Conservation (phyloP, 2,888 invertebrate species). For the Lamproptera curius region DNA sequence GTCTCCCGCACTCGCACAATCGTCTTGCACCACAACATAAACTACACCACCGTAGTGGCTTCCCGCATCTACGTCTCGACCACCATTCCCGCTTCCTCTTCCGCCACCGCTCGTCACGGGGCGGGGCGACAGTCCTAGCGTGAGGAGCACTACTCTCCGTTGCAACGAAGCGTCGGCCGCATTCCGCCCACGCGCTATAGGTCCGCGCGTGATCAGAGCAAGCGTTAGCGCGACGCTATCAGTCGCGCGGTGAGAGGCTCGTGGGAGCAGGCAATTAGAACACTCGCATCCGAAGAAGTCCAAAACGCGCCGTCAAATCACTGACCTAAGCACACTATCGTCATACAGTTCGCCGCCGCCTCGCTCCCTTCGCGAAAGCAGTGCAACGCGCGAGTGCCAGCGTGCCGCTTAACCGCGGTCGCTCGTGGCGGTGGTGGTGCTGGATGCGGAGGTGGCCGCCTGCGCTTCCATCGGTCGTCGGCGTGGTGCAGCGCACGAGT, state of each 20-base stretch:
- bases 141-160: too few relatives aligned
- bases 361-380: not conserved
- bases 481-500: not conserved
- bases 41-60: slow-evolving; percentile 7
- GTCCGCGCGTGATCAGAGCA: too few relatives aligned
- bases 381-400: slow-evolving; percentile 4
- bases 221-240: too few relatives aligned
- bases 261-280: too few relatives aligned
- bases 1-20: slow-evolving; percentile 1
- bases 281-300: too few relatives aligned
- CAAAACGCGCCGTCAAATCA: not conserved
- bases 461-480: too few relatives aligned
- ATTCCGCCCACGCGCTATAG: too few relatives aligned
- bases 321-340: not conserved
- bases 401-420: not conserved
- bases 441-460: not conserved
- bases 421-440: slow-evolving; percentile 2
- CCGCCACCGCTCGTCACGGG: too few relatives aligned
- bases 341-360: not conserved
- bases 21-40: slow-evolving; percentile 5
- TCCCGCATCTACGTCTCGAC: slow-evolving; percentile 1
- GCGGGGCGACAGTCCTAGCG: not conserved
- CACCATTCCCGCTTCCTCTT: too few relatives aligned
- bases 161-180: too few relatives aligned
- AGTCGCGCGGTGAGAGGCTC: too few relatives aligned